A percentile compares a stretch with the other conserved stretches of the same genome.
phyloP scores from a whole-genome alignment of 2,797 vertebrate genomes.

The Megalops cyprinoides region DNA sequence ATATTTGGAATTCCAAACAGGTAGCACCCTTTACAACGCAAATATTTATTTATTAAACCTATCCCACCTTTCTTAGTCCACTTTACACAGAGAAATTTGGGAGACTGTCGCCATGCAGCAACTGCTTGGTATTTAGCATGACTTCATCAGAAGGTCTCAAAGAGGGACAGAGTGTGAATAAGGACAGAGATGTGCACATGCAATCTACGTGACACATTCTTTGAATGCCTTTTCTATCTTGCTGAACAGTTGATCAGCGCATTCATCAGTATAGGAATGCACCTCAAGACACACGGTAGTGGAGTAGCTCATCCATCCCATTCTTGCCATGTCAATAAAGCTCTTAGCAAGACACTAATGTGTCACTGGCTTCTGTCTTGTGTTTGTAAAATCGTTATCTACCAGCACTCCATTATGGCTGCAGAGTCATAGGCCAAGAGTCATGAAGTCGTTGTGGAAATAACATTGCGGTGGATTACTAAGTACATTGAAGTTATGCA shows the following conservation, averaged over 20 bases:
- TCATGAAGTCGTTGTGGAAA: background rate
- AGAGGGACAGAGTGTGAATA: background rate
- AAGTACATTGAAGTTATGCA: background rate
- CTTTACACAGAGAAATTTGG: background rate
- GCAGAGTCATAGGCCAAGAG: background rate
- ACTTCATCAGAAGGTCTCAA: background rate
- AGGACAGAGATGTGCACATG: background rate
- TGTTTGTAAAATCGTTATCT: slow-evolving; percentile 1
- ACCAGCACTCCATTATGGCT: background rate
- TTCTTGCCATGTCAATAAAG: slow-evolving; percentile 9
- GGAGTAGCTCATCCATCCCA: background rate
- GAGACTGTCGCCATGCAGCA: background rate
- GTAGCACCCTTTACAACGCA: background rate
- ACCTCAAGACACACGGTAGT: background rate
- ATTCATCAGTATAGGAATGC: background rate
- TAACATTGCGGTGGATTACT: too few species aligned
- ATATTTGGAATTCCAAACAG: background rate
- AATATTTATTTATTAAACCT: background rate
- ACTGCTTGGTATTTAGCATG: background rate
- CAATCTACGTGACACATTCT: background rate
- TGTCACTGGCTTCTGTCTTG: background rate
- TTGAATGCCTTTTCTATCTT: background rate
- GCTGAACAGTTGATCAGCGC: slow-evolving; percentile 3
- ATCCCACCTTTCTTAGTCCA: background rate
- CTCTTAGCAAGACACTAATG: background rate